Percentiles rank a stretch among this genome's conserved stretches.
Conservation (phyloP, 1,140 invertebrate species). For the Dermatophagoides farinae region DNA sequence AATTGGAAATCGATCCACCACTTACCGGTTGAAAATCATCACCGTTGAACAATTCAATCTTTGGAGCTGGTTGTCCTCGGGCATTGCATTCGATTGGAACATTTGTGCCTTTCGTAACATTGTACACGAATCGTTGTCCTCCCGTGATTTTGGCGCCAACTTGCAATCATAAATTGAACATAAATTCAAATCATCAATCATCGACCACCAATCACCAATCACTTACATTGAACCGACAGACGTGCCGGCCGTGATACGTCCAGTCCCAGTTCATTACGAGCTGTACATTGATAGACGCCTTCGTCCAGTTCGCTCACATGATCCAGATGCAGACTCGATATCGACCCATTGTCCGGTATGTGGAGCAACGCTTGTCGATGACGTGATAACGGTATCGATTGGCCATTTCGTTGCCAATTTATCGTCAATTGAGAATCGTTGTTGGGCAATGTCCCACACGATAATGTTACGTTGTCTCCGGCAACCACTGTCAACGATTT, state of each 20-base stretch:
- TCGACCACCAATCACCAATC: background rate
- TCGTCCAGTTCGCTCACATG: slow-evolving; percentile 16
- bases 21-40: slow-evolving; percentile 21
- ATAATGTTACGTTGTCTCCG: slow-evolving; percentile 4
- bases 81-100: slow-evolving; percentile 22
- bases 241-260: slow-evolving; percentile 13
- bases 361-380: slow-evolving; percentile 2
- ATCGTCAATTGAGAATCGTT: background rate
- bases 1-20: slow-evolving; percentile 12
- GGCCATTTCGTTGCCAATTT: slow-evolving; percentile 10
- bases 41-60: slow-evolving; percentile 24
- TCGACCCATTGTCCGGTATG: background rate
- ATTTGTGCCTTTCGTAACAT: slow-evolving; percentile 22
- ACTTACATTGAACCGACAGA: slow-evolving; percentile 18
- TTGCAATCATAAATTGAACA: slow-evolving; percentile 14
- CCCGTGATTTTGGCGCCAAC: slow-evolving; percentile 22
- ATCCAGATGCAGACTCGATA: slow-evolving; percentile 9
- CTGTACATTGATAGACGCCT: slow-evolving; percentile 16
- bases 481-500: background rate
- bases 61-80: slow-evolving; percentile 22
- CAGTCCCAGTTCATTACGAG: slow-evolving; percentile 15
- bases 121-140: slow-evolving; percentile 21
- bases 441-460: background rate
- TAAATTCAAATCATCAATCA: background rate
- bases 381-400: background rate